Evolutionary conservation across 2,797 vertebrate species (phyloP), one percentile per base, ranked within the genome.

Genomic region (Cirrhinus molitorella): DNA sequence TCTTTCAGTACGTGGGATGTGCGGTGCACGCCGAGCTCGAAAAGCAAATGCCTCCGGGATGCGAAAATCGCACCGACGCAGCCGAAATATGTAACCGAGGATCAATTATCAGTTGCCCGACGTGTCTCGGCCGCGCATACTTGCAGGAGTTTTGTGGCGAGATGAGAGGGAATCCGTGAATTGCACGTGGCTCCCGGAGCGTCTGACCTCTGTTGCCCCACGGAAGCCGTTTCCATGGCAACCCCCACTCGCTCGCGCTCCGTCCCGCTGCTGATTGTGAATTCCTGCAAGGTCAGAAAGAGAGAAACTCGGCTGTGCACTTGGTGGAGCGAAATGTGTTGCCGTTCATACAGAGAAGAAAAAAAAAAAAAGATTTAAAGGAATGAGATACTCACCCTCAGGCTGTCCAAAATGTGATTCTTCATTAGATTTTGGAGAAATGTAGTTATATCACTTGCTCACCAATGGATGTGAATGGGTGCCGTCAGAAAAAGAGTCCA

Each of bases 211-310:
- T 92, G 92, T 94, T 74, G 87, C 80, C 94, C 95, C 94, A 92
- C 94, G 92, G 95, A 96, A 95, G 95, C 95, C 93, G 94, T 96
- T 92, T 94, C 96, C 94, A 96, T 95, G 94, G 94, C 92, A 92
- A 95, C 94, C 93, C 90, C 92, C 91, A 88, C 87, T 86, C 89
- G 47, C n/a, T 66, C 79, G 23, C 37, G 82, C 89, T 55, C 85
- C 73, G 66, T 51, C 90, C 93, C 90, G 93, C 94, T 93, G 92
- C 88, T 96, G 95, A 94, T 95, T 95, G 95, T 94, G 94, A 96
- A 97, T 95, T 94, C 94, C 94, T 94, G 93, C 85, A 28, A 40
- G 79, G 73, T 51, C 63, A 57, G 65, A 75, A 49, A 51, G 25
- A 53, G 31, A 21, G 63, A 47, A 53, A 76, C 34, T 40, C 34